Conservation (phyloP, 2,113 vertebrate genomes). For the Etia nguti region DNA sequence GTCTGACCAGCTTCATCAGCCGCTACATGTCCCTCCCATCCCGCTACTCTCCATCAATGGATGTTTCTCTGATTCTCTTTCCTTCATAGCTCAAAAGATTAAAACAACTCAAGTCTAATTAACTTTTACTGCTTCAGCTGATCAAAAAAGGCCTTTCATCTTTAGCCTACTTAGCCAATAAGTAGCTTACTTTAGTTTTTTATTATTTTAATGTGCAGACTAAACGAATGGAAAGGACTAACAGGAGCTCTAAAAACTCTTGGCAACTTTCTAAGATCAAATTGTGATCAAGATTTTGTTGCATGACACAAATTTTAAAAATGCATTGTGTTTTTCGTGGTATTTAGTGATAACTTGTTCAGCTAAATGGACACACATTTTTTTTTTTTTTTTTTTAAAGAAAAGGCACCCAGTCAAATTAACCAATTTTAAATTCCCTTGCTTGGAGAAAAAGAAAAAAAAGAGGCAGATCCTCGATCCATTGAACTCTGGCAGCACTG, state of each 20-base stretch:
- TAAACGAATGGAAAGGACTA: background rate
- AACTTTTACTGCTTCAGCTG: background rate
- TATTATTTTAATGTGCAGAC: background rate
- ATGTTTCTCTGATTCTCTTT: background rate
- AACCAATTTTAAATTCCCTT: background rate
- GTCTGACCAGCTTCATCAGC: background rate
- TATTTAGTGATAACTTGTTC: background rate
- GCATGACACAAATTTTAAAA: background rate
- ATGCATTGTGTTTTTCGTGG: background rate
- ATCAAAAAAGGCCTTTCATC: background rate
- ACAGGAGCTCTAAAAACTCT: background rate
- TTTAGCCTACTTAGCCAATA: background rate
- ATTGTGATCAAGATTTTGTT: background rate
- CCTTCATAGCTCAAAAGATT: background rate
- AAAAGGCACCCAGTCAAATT: background rate
- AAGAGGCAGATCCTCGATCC: background rate
- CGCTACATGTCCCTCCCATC: background rate
- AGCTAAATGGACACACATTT: background rate
- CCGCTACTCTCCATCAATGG: background rate
- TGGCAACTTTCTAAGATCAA: background rate
- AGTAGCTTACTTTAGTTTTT: background rate
- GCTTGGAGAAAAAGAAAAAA: background rate
- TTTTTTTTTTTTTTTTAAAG: background rate
- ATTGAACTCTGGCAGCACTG: background rate
- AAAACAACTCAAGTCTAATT: background rate